Percentiles rank a stretch among this genome's conserved stretches.
These are phyloP conservation scores for Agraylea sexmaculata DNA, from an alignment of 1,140 invertebrate genomes.

Conservation along the genomic window DNA sequence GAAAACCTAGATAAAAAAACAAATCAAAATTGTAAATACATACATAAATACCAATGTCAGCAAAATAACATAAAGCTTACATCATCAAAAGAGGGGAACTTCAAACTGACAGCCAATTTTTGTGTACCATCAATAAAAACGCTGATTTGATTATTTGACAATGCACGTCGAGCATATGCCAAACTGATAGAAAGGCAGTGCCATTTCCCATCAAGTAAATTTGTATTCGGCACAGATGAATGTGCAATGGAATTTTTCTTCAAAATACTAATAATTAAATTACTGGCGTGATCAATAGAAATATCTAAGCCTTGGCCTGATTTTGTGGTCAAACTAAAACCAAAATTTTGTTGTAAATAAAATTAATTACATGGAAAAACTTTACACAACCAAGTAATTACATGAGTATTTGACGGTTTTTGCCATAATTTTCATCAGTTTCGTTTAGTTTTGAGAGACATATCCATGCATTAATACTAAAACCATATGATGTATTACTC, in stretches of 20 bases:
- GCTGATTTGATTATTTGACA: conserved; percentile 47
- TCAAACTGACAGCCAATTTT: conserved; percentile 41
- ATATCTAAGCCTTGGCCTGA: conserved; percentile 47
- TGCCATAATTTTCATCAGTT: conserved; percentile 18
- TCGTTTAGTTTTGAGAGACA: conserved; percentile 34
- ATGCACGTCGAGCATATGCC: conserved; percentile 44
- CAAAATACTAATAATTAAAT: conserved; percentile 43
- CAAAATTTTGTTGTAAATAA: conserved; percentile 9
- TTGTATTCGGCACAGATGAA: conserved; percentile 37
- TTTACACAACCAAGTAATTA: conserved; percentile 21
- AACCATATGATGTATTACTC: conserved; percentile 46
- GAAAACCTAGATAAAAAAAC: conserved; percentile 32
- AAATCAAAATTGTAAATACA: neutral
- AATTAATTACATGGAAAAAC: too few species aligned
- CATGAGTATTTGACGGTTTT: conserved; percentile 40
- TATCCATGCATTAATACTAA: conserved; percentile 48
- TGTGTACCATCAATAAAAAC: conserved; percentile 51
- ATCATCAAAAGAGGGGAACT: conserved; percentile 47
- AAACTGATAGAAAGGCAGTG: conserved; percentile 49
- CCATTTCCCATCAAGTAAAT: conserved; percentile 45
- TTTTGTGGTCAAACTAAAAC: conserved; percentile 40
- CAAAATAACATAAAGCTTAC: conserved; percentile 25
- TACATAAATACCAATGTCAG: neutral
- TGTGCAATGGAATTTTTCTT: conserved; percentile 47
- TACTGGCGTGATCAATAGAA: conserved; percentile 44